Evolutionary conservation across 2,113 vertebrate species (phyloP).

Genomic region (Vulpes ferrilata): DNA sequence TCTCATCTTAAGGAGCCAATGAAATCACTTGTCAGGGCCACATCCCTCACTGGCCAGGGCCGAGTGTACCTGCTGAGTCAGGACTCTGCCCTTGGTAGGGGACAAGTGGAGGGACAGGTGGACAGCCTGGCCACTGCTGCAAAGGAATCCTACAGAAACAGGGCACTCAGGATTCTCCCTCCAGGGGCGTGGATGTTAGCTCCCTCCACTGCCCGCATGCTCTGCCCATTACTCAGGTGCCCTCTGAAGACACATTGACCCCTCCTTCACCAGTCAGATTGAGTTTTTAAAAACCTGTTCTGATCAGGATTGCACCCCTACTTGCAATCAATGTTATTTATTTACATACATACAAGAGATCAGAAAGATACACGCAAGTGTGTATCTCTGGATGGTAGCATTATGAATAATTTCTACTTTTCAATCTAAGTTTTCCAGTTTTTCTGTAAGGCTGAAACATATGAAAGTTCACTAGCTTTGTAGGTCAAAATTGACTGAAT

Average conservation of each 20-base stretch:
- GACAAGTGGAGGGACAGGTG: fast-evolving
- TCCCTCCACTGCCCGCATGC: fast-evolving
- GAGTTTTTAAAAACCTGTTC: background rate
- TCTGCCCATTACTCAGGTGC: background rate
- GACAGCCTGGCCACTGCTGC: too few relatives aligned
- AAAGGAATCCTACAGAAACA: background rate
- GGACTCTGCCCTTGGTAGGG: background rate
- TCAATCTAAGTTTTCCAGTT: background rate
- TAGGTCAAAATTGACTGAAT: background rate
- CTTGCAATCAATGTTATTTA: background rate
- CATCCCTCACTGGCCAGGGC: background rate
- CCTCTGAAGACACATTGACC: background rate
- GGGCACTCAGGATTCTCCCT: fast-evolving
- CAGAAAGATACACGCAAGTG: background rate
- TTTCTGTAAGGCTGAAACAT: background rate
- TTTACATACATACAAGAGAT: background rate
- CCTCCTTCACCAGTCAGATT: background rate
- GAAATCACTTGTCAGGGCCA: background rate
- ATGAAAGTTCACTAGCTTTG: background rate
- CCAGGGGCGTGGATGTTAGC: too few relatives aligned
- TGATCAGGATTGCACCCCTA: background rate
- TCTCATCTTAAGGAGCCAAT: background rate
- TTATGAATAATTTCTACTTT: background rate
- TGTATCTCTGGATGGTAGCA: background rate
- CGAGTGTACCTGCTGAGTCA: background rate